These are phyloP conservation scores for Masnerella sp. DNA, from an alignment of 2,888 invertebrate species.

Conservation along the genomic window DNA sequence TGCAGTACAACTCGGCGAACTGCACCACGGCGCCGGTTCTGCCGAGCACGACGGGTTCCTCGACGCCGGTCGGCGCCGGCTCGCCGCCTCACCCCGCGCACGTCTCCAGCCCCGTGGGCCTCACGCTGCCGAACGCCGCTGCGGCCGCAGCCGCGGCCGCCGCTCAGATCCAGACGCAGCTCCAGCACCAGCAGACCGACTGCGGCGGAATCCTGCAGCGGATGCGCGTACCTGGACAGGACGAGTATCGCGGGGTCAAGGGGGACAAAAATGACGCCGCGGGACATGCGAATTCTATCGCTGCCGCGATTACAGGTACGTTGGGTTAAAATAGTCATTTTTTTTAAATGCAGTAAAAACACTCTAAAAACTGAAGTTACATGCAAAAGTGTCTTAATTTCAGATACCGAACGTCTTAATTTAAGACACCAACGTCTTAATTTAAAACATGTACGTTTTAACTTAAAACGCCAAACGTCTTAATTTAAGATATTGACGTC, in stretches of 20 bases:
- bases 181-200: slow-evolving; percentile 71
- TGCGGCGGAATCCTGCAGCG: slow-evolving; percentile 69
- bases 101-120: slow-evolving; percentile 67
- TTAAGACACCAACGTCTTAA: no score
- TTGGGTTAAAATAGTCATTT: no score
- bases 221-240: slow-evolving; percentile 69
- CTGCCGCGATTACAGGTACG: slow-evolving; percentile 53
- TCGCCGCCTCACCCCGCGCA: slow-evolving; percentile 72
- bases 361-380: no score
- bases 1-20: slow-evolving; percentile 78
- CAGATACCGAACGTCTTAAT: no score
- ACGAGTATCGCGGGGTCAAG: slow-evolving; percentile 70
- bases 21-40: slow-evolving; percentile 78
- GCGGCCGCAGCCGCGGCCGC: slow-evolving; percentile 77
- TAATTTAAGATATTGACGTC: no score
- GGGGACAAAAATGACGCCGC: slow-evolving; percentile 67
- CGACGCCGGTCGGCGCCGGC: slow-evolving; percentile 69
- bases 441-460: no score
- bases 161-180: slow-evolving; percentile 72
- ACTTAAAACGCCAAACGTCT: no score
- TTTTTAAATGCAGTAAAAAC: no score
- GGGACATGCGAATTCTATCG: slow-evolving; percentile 59
- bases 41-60: slow-evolving; percentile 71
- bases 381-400: no score
- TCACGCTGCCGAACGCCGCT: slow-evolving; percentile 70